A percentile compares a stretch with the other conserved stretches of the same genome.
Evolutionary conservation across 2,113 vertebrate genomes (phyloP).

Genomic region (Hypanus sabinus): DNA sequence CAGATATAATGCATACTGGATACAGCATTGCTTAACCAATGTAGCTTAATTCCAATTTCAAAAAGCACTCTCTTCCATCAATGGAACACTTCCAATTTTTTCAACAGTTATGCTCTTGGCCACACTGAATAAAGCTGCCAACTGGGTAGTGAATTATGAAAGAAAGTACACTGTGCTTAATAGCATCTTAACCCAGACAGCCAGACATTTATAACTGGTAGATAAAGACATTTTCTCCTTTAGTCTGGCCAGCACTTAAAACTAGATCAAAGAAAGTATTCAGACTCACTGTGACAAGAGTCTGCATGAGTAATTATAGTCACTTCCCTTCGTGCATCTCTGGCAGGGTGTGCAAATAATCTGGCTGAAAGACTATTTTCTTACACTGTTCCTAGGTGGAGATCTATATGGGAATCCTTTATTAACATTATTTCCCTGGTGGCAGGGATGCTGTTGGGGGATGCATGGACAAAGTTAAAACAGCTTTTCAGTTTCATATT

Average conservation of each 20-base stretch:
- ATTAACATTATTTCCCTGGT: not conserved
- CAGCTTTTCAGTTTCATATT: not conserved
- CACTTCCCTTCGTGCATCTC: not conserved
- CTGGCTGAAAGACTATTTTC: not conserved
- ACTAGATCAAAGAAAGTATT: not conserved
- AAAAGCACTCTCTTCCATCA: not conserved
- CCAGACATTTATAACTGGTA: not conserved
- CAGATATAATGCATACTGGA: not conserved
- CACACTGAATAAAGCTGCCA: not conserved
- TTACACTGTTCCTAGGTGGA: not conserved
- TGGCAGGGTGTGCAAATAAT: not conserved
- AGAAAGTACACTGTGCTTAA: not conserved
- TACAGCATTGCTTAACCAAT: not conserved
- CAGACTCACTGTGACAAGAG: not conserved
- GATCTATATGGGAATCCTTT: not conserved
- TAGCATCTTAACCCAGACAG: not conserved
- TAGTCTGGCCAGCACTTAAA: not conserved
- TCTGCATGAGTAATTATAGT: conserved; percentile 16
- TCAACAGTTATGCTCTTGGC: not conserved
- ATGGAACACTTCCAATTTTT: not conserved
- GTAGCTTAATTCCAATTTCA: not conserved
- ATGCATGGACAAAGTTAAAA: not conserved
- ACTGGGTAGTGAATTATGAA: not conserved
- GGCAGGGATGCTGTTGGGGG: not conserved
- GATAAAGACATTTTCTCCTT: not conserved